These are phyloP conservation scores for Drosophila murphyi DNA, from an alignment of 1,140 invertebrate genomes.

Conservation along the genomic window DNA sequence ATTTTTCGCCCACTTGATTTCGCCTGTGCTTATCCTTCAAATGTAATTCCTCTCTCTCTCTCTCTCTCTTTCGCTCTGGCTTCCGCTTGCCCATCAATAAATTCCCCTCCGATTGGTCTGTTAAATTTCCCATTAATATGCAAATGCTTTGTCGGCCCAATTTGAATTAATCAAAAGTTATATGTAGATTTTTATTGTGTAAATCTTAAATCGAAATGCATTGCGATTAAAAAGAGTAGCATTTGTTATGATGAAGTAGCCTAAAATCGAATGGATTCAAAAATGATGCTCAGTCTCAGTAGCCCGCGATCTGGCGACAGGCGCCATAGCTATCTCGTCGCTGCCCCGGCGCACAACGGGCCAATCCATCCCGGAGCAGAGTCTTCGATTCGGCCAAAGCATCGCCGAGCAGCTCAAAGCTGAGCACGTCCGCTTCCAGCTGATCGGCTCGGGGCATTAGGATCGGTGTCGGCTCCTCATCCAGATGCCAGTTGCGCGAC, in stretches of 20 bases:
- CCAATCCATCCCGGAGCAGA: conserved; percentile 86
- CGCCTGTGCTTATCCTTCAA: no score
- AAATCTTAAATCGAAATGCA: conserved; percentile 30
- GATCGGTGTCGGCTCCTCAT: conserved; percentile 66
- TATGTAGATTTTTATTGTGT: conserved; percentile 15
- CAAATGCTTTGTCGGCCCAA: not conserved
- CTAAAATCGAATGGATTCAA: conserved; percentile 51
- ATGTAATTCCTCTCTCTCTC: no score
- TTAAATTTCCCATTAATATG: conserved; percentile 1
- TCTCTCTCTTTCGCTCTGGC: conserved; percentile 7
- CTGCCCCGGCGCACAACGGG: conserved; percentile 87
- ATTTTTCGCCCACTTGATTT: no score
- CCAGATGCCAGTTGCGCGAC: conserved; percentile 64
- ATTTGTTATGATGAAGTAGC: conserved; percentile 40
- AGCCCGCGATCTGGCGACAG: conserved; percentile 84
- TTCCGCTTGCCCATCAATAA: conserved; percentile 20
- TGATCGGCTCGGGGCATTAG: conserved; percentile 46
- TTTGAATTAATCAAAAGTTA: conserved; percentile 21
- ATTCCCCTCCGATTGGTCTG: not conserved
- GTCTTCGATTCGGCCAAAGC: conserved; percentile 72
- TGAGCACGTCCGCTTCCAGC: conserved; percentile 55
- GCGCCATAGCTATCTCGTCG: conserved; percentile 86
- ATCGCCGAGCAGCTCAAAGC: conserved; percentile 70
- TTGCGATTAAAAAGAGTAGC: conserved; percentile 14
- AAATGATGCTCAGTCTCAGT: conserved; percentile 63